Conservation (phyloP, 2,113 vertebrate genomes). For the Ptilorrhoa leucosticta region DNA sequence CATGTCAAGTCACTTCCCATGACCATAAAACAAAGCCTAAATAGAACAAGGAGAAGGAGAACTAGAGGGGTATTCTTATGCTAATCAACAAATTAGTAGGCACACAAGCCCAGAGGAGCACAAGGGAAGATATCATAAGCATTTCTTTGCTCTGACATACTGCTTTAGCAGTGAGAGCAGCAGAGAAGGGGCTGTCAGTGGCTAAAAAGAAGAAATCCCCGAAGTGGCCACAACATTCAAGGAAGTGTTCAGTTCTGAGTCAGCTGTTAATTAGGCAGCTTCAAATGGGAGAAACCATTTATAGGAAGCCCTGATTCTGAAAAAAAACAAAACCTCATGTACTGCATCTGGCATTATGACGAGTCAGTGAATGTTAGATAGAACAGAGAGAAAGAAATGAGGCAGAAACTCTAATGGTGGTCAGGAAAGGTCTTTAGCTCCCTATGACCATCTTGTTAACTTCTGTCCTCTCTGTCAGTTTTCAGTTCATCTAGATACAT, state of each 20-base stretch:
- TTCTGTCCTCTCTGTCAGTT: background rate
- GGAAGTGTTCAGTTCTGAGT: background rate
- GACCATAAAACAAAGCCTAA: background rate
- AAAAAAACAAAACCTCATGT: background rate
- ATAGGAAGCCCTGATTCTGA: background rate
- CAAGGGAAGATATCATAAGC: background rate
- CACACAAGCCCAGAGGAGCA: background rate
- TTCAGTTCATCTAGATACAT: background rate
- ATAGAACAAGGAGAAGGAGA: background rate
- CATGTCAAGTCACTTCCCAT: background rate
- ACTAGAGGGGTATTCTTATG: background rate
- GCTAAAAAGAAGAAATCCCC: slow-evolving; percentile 22
- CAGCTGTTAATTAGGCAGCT: background rate
- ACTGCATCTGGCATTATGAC: background rate
- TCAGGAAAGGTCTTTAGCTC: background rate
- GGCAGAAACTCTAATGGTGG: background rate
- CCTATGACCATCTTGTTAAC: background rate
- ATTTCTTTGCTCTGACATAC: background rate
- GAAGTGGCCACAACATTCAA: background rate
- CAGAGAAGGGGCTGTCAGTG: background rate
- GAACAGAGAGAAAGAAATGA: background rate
- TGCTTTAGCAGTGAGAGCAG: background rate
- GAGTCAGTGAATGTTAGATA: background rate
- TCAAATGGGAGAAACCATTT: background rate
- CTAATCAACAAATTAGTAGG: slow-evolving; percentile 31